Base-by-base conservation (phyloP, 2,888 invertebrate genomes). In the Sarcophaga caerulescens region DNA sequence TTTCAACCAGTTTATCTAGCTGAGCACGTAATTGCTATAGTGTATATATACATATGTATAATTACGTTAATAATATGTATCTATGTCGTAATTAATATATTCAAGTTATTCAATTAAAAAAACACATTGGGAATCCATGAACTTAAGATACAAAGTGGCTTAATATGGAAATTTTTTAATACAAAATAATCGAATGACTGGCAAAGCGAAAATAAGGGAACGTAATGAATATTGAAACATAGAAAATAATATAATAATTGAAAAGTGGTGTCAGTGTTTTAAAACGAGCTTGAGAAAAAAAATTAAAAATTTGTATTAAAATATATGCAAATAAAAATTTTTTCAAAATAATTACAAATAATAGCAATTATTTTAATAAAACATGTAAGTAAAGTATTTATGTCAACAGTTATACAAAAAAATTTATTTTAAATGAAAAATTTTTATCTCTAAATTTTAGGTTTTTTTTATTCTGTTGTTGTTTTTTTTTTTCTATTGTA, bases 171-270 rank as follows among this genome's bases (percentile, higher is more conserved):
- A 45, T 63, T 35, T 45, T 35, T 35, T 35, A 35, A 35, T 21
- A 57, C 23, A 21, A 70, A 71, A 47, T 25, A 74, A 70, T 57
- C 44, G 62, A 45, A 62, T 21, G 25, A 62, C n/a, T 62, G 35
- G 47, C 5, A 23, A 45, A 60, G 5, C 6, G 62, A 52, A 60
- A 66, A 47, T 23, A n/a, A 11, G 8, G 70, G 21, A 83, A 84
- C 75, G 79, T 80, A 79, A 84, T 71, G 84, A 60, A 79, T 73
- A 60, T 2, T 75, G 52, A 62, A 84, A 84, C 23, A 11, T 44
- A 17, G 1, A 62, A 66, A 63, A 63, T 0, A 63, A 57, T 0
- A 45, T 57, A 66, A 47, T 60, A 65, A 79, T 21, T 74, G 5
- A 45, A 65, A 70, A 70, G 25, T 79, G 11, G 25, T 79, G 11